These are phyloP conservation scores for Dasypus novemcinctus DNA, from an alignment of 2,113 vertebrate species.

Conservation along the genomic window DNA sequence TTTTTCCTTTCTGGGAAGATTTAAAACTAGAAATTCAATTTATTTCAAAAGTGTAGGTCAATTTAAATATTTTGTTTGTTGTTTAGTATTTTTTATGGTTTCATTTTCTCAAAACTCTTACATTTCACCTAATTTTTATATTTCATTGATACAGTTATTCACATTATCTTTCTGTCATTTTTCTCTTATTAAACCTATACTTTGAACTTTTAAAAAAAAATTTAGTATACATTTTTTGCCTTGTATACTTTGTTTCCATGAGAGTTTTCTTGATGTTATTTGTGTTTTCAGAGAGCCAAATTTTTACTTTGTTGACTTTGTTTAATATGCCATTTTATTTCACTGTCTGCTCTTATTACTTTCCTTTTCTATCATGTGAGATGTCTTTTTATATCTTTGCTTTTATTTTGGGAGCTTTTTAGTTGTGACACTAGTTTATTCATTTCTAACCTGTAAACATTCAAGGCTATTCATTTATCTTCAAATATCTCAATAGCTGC, in stretches of 20 bases:
- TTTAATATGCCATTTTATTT: neutral
- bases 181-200: neutral
- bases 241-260: neutral
- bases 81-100: neutral
- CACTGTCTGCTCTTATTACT: neutral
- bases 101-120: neutral
- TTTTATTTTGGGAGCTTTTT: neutral
- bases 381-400: neutral
- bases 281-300: slow-evolving; percentile 11
- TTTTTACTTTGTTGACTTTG: neutral
- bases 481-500: neutral
- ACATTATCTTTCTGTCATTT: neutral
- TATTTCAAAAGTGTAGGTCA: neutral
- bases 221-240: neutral
- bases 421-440: neutral
- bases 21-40: neutral
- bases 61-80: neutral
- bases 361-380: neutral
- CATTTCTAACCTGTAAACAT: neutral
- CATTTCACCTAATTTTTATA: neutral
- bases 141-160: neutral
- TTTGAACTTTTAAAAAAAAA: neutral
- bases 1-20: neutral
- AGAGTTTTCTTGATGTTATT: neutral
- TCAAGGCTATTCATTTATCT: neutral